phyloP scores from a whole-genome alignment of 2,113 vertebrate species.

The Pachycephala philippinensis region DNA sequence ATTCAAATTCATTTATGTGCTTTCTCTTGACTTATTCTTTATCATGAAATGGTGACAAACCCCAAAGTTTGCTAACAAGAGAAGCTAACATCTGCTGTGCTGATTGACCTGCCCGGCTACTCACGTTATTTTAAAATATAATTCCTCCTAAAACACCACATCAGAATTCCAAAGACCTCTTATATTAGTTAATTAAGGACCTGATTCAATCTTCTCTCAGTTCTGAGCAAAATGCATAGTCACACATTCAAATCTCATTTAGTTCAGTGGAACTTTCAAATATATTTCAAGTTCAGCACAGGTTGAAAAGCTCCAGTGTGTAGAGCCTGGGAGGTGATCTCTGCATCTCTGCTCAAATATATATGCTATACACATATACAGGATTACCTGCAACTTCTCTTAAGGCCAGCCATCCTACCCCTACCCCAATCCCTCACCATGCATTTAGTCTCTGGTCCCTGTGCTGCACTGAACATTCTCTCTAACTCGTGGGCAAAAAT shows the following conservation, averaged over 20 bases:
- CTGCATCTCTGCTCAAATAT: neutral
- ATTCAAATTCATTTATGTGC: neutral
- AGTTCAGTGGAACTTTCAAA: neutral
- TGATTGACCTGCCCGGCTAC: neutral
- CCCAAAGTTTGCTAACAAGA: neutral
- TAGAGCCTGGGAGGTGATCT: neutral
- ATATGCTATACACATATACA: accelerated
- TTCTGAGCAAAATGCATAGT: neutral
- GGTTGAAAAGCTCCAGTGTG: neutral
- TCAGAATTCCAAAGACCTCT: neutral
- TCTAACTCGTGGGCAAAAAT: neutral
- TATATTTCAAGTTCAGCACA: neutral
- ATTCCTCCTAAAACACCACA: neutral
- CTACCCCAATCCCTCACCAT: neutral
- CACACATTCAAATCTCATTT: neutral
- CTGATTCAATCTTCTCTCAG: neutral
- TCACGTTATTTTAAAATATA: neutral
- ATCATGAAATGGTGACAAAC: neutral
- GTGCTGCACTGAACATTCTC: neutral
- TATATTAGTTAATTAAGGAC: neutral
- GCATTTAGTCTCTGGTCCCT: neutral
- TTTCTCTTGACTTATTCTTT: neutral
- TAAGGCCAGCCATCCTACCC: neutral
- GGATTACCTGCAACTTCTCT: neutral
- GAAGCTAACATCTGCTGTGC: neutral